These are phyloP conservation scores for Takifugu bimaculatus DNA, from an alignment of 2,113 vertebrate genomes.

Conservation along the genomic window DNA sequence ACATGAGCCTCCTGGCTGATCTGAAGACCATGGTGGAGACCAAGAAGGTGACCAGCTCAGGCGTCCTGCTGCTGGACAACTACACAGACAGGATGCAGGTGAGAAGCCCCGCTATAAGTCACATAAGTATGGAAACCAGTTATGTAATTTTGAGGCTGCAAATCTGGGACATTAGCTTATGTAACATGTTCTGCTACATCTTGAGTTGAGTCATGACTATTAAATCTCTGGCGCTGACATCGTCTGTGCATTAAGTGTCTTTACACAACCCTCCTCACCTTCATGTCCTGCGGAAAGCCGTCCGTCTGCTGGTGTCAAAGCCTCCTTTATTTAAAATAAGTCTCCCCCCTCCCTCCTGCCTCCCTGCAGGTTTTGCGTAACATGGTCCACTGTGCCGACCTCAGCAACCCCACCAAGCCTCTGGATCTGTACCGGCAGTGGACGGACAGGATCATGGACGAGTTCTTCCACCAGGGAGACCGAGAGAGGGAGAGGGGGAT, in stretches of 20 bases:
- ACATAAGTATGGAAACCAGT: no score
- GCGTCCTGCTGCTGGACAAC: slow-evolving; percentile 93
- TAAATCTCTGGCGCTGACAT: no score
- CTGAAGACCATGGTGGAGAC: slow-evolving; percentile 99
- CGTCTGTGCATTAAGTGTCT: no score
- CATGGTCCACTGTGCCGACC: slow-evolving; percentile 97
- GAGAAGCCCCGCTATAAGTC: slow-evolving; percentile 1
- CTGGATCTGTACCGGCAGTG: slow-evolving; percentile 95
- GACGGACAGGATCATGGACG: slow-evolving; percentile 98
- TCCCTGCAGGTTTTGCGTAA: slow-evolving; percentile 88
- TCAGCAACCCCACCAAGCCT: slow-evolving; percentile 97
- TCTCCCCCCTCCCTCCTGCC: rapidly evolving
- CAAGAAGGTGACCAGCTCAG: slow-evolving; percentile 97
- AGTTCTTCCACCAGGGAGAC: slow-evolving; percentile 99
- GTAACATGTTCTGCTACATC: no score
- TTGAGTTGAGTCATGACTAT: no score
- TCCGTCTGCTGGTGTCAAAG: no score
- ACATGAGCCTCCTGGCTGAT: slow-evolving; percentile 95
- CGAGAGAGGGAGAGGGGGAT: slow-evolving; percentile 92
- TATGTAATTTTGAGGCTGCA: no score
- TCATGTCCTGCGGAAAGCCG: no score
- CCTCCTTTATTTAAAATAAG: not conserved
- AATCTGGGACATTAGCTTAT: no score
- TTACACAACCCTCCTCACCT: no score
- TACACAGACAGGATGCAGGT: slow-evolving; percentile 98